Conservation (phyloP, 2,113 vertebrate genomes). For the Microtus ochrogaster region DNA sequence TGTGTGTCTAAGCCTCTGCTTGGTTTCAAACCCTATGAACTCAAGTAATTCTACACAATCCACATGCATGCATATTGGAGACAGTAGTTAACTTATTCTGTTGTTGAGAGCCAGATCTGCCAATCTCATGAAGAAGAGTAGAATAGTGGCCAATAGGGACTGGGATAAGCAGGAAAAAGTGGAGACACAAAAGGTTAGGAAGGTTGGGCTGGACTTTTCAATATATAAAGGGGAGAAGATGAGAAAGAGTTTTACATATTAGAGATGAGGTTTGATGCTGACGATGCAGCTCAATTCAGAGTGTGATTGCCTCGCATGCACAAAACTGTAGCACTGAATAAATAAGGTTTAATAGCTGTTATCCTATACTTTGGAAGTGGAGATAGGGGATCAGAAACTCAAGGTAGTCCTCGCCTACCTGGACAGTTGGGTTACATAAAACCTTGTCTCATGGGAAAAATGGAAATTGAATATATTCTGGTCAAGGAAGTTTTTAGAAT, state of each 20-base stretch:
- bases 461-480: neutral
- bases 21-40: neutral
- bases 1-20: neutral
- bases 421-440: neutral
- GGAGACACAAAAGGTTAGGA: neutral
- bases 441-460: neutral
- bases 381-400: neutral
- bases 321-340: neutral
- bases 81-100: neutral
- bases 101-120: neutral
- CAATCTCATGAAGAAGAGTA: neutral
- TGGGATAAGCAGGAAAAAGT: neutral
- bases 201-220: neutral
- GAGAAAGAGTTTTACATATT: neutral
- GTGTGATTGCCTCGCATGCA: neutral
- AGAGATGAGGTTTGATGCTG: neutral
- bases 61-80: neutral
- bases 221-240: conserved; percentile 3
- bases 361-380: neutral
- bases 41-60: neutral
- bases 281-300: neutral
- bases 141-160: neutral
- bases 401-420: neutral
- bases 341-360: neutral
- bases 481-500: neutral